These are phyloP conservation scores for Tragopan temminckii DNA, from an alignment of 2,797 vertebrate genomes.

Conservation along the genomic window DNA sequence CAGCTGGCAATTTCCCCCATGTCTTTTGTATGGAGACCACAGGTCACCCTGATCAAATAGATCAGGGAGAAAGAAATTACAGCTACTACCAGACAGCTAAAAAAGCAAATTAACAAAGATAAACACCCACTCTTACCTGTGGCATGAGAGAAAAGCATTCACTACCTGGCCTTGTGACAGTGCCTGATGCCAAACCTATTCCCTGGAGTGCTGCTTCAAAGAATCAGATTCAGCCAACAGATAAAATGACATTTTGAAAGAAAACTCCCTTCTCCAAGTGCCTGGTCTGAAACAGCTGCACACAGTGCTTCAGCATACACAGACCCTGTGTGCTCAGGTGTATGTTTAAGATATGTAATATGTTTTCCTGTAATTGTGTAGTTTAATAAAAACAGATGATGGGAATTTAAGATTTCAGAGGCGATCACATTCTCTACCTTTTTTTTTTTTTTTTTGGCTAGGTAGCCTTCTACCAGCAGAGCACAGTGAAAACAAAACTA, in stretches of 20 bases:
- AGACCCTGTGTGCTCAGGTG: conserved; percentile 60
- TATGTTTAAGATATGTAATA: not conserved
- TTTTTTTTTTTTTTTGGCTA: not conserved
- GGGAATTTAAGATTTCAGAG: conserved; percentile 2
- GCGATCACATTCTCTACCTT: not conserved
- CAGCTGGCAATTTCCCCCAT: not conserved
- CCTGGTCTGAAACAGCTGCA: not conserved
- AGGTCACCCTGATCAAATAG: not conserved
- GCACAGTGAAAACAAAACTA: not conserved
- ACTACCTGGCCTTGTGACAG: not conserved
- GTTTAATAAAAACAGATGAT: conserved; percentile 17
- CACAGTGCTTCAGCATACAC: not conserved
- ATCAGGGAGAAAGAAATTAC: not conserved
- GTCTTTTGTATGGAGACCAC: not conserved
- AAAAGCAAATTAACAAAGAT: conserved; percentile 17
- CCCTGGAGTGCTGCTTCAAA: not conserved
- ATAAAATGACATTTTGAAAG: conserved; percentile 21
- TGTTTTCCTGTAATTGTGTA: conserved; percentile 4
- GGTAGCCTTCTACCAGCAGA: not conserved
- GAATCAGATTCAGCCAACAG: not conserved
- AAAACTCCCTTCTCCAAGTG: conserved; percentile 20
- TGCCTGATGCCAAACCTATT: not conserved
- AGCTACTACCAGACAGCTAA: not conserved
- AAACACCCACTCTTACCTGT: not conserved
- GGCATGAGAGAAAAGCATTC: not conserved